A percentile compares a stretch with the other conserved stretches of the same genome.
Evolutionary conservation across 2,888 invertebrate species (phyloP).

Genomic region (Corbicula japonica): DNA sequence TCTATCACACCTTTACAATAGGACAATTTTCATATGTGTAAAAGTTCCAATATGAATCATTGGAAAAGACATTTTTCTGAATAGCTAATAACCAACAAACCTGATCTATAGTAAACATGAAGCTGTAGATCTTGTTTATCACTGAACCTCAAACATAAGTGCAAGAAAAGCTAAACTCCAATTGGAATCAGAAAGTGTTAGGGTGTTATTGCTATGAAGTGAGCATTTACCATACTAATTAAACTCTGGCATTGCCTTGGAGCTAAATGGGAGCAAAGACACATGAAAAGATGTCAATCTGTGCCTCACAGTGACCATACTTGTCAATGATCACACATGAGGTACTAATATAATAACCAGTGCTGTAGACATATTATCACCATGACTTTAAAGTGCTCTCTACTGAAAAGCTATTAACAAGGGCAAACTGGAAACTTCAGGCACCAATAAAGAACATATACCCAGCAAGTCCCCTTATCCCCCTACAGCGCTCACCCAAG

Average conservation of each 20-base stretch:
- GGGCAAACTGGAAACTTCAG: not conserved
- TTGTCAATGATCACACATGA: slow-evolving; percentile 51
- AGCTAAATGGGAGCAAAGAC: slow-evolving; percentile 36
- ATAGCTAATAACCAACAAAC: not conserved
- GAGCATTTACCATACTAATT: slow-evolving; percentile 45
- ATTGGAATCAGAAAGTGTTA: no score
- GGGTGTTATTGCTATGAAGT: slow-evolving; percentile 24
- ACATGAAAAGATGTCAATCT: slow-evolving; percentile 51
- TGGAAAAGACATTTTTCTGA: slow-evolving; percentile 5
- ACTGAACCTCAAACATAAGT: no score
- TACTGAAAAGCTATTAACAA: no score
- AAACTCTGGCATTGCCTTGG: slow-evolving; percentile 51
- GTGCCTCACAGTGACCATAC: slow-evolving; percentile 47
- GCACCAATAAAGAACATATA: not conserved
- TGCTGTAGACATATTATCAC: slow-evolving; percentile 53
- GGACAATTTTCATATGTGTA: no score
- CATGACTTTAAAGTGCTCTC: no score
- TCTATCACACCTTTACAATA: no score
- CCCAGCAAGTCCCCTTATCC: no score
- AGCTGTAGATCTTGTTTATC: slow-evolving; percentile 2
- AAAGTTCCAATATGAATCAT: no score
- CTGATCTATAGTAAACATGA: slow-evolving; percentile 1
- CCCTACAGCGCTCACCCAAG: no score
- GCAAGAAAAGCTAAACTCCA: no score
- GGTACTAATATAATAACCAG: slow-evolving; percentile 26